Evolutionary conservation across 2,888 invertebrate species (phyloP).

Genomic region (Blera fallax): DNA sequence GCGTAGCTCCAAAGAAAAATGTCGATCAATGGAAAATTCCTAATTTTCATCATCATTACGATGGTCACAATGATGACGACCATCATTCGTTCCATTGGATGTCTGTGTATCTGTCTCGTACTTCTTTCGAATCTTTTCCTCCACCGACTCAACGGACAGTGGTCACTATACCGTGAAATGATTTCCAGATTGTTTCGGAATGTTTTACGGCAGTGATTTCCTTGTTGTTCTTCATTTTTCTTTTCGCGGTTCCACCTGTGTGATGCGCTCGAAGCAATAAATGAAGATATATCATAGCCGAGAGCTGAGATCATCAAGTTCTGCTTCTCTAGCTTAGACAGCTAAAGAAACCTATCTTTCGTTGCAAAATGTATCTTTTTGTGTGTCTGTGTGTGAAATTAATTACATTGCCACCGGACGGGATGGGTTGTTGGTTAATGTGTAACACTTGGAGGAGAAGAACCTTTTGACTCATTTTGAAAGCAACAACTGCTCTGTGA

Average conservation of each 20-base stretch:
- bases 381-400: constrained; percentile 49
- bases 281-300: constrained; percentile 31
- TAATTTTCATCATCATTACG: constrained; percentile 52
- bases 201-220: constrained; percentile 64
- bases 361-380: constrained; percentile 58
- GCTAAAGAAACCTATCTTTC: neutral
- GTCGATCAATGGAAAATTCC: constrained; percentile 58
- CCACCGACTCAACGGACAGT: constrained; percentile 6
- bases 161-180: constrained; percentile 68
- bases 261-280: constrained; percentile 13
- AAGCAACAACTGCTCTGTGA: constrained; percentile 1
- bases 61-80: neutral
- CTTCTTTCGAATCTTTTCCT: neutral
- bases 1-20: constrained; percentile 4
- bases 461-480: constrained; percentile 44
- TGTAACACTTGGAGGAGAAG: constrained; percentile 53
- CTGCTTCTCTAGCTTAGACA: constrained; percentile 12
- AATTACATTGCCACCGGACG: constrained; percentile 68
- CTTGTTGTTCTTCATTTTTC: constrained; percentile 49
- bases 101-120: constrained; percentile 33
- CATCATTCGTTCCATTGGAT: constrained; percentile 16
- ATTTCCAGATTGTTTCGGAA: constrained; percentile 64
- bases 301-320: constrained; percentile 49
- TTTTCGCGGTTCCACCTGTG: constrained; percentile 58
- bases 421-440: constrained; percentile 52